Evolutionary conservation across 1,140 invertebrate species (phyloP).

Genomic region (Brachionus asplanchnoidis): DNA sequence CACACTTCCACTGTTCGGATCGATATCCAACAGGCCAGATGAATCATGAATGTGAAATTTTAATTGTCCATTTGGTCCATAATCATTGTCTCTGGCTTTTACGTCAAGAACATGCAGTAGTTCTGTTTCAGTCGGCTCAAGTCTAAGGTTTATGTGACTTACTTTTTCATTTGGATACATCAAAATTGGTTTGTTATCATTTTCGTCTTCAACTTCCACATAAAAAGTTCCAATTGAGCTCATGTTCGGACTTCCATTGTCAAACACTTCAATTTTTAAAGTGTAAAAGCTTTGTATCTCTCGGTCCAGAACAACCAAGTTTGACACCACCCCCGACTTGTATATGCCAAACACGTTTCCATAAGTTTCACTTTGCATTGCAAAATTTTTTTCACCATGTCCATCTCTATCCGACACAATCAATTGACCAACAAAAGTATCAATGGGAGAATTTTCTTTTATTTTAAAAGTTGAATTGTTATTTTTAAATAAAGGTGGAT

Average conservation of each 20-base stretch:
- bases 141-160: not conserved
- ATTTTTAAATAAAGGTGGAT: conserved; percentile 21
- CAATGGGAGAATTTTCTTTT: not conserved
- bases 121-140: not conserved
- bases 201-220: conserved; percentile 13
- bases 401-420: not conserved
- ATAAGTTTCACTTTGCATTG: not conserved
- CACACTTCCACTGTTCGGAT: not conserved
- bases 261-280: not conserved
- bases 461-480: conserved; percentile 29
- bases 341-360: not conserved
- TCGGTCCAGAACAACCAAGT: not conserved
- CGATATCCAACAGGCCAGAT: not conserved
- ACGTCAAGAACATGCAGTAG: not conserved
- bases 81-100: not conserved
- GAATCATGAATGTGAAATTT: not conserved
- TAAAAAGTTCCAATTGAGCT: conserved; percentile 28
- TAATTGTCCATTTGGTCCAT: not conserved
- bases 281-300: conserved; percentile 9
- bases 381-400: not conserved
- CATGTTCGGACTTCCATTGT: not conserved
- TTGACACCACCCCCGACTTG: not conserved
- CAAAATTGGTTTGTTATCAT: conserved; percentile 15
- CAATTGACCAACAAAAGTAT: conserved; percentile 28
- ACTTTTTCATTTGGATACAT: conserved; percentile 7